Evolutionary conservation across 2,797 vertebrate genomes (phyloP).

Genomic region (Phyllotis vaccarum): DNA sequence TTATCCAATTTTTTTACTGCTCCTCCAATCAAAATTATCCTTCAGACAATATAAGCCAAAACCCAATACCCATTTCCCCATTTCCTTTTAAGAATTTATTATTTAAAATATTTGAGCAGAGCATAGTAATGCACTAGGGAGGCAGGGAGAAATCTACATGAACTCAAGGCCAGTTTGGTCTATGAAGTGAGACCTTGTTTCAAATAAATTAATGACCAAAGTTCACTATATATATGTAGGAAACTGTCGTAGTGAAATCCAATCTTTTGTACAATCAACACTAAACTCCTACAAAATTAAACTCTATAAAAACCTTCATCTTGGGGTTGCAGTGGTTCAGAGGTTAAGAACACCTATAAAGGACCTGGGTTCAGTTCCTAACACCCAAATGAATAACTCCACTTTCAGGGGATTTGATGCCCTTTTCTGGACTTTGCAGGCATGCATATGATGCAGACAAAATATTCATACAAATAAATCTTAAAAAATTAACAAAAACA

Average conservation of each 20-base stretch:
- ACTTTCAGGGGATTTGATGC: not conserved
- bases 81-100: conserved; percentile 24
- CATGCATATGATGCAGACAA: not conserved
- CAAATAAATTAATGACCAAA: not conserved
- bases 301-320: not conserved
- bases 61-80: not conserved
- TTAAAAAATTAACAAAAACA: not conserved
- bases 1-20: not conserved
- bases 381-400: not conserved
- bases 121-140: not conserved
- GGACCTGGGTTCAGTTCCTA: not conserved
- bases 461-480: not conserved
- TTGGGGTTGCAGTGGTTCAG: not conserved
- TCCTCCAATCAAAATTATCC: conserved; percentile 40
- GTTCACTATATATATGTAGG: not conserved
- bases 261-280: not conserved
- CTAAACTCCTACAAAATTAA: not conserved
- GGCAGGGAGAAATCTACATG: not conserved
- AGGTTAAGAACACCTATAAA: not conserved
- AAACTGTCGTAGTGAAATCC: not conserved
- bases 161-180: not conserved
- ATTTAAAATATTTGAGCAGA: not conserved
- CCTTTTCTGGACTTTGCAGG: not conserved
- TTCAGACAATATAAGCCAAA: conserved; percentile 79
- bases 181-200: not conserved